Evolutionary conservation across 2,888 invertebrate species (phyloP).

Genomic region (Xestia rhomboidea): DNA sequence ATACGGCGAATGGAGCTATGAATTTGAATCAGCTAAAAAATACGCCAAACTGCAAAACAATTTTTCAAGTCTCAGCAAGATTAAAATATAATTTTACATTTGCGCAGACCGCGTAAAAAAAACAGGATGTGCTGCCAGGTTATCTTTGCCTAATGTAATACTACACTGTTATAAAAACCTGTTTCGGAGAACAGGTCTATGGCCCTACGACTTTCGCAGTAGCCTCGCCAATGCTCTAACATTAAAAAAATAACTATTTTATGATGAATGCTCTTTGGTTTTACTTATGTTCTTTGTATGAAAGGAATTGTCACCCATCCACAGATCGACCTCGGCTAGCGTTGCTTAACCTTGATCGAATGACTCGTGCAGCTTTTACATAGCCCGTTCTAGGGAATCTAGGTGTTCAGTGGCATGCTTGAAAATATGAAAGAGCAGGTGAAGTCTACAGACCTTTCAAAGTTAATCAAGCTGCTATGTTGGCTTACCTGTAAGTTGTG

Average conservation of each 20-base stretch:
- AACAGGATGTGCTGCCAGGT: constrained; percentile 25
- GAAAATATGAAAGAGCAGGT: too few species aligned
- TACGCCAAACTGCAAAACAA: background rate
- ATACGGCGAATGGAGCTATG: background rate
- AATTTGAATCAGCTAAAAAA: background rate
- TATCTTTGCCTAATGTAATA: constrained; percentile 37
- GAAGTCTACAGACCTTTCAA: too few species aligned
- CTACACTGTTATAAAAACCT: constrained; percentile 47
- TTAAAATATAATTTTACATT: background rate
- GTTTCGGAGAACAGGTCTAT: constrained; percentile 53
- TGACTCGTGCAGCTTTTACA: background rate
- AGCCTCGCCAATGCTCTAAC: background rate
- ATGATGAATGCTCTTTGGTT: background rate
- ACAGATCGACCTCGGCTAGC: background rate
- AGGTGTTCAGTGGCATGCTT: background rate
- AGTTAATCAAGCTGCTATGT: too few species aligned
- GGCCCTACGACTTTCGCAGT: constrained; percentile 22
- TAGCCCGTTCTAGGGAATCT: background rate
- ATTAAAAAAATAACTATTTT: background rate
- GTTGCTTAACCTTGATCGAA: background rate
- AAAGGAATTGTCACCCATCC: background rate
- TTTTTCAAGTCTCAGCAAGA: background rate
- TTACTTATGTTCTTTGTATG: background rate
- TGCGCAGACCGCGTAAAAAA: constrained; percentile 12
- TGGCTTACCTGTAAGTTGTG: too few species aligned